Percentiles rank a stretch among this genome's conserved stretches.
Evolutionary conservation across 2,888 invertebrate species (phyloP).

Genomic region (Patella pellucida): DNA sequence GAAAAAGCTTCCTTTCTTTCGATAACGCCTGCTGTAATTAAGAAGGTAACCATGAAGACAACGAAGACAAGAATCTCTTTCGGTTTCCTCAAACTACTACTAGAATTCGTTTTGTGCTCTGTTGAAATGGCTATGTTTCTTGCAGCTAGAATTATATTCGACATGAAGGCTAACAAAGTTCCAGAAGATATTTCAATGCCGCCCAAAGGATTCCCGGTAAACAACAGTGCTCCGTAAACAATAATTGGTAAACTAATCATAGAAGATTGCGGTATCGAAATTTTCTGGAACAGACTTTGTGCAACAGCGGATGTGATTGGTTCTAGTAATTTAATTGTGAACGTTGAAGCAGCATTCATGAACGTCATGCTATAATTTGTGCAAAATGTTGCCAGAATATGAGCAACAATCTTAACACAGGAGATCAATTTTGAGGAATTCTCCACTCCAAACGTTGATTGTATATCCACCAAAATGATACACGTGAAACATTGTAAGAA

Average conservation of each 20-base stretch:
- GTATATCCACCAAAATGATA: not conserved
- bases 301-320: slow-evolving; percentile 41
- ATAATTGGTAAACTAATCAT: slow-evolving; percentile 37
- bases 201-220: slow-evolving; percentile 28
- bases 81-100: too few relatives aligned
- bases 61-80: too few relatives aligned
- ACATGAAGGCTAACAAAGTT: slow-evolving; percentile 35
- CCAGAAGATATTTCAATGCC: slow-evolving; percentile 30
- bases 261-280: slow-evolving; percentile 21
- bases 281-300: slow-evolving; percentile 32
- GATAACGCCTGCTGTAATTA: too few relatives aligned
- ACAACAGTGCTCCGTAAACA: slow-evolving; percentile 37
- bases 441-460: not conserved
- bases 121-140: slow-evolving; percentile 41
- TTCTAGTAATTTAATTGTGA: slow-evolving; percentile 47
- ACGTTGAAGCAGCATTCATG: slow-evolving; percentile 41
- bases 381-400: slow-evolving; percentile 37
- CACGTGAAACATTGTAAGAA: not conserved
- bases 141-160: slow-evolving; percentile 41
- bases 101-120: not conserved
- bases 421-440: not conserved
- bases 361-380: slow-evolving; percentile 44
- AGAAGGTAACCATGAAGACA: too few relatives aligned
- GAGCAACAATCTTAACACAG: slow-evolving; percentile 14
- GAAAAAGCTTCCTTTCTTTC: too few relatives aligned